Evolutionary conservation across 2,113 vertebrate species (phyloP).

Genomic region (Petrocephalus microphthalmus): DNA sequence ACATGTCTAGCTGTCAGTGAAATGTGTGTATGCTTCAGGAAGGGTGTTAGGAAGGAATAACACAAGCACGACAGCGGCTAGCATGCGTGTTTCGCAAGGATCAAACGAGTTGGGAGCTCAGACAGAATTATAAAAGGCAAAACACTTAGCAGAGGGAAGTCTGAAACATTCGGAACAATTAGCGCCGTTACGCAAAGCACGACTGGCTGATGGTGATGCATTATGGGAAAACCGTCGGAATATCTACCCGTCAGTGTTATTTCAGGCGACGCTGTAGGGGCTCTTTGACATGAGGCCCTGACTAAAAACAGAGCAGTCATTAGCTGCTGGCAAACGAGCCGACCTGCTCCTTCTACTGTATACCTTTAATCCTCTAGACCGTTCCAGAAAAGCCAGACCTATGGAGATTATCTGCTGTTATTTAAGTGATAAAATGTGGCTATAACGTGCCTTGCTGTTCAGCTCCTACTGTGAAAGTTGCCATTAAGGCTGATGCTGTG

Average conservation of each 20-base stretch:
- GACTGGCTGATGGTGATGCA: background rate
- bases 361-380: conserved; percentile 10
- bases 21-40: background rate
- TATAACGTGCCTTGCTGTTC: background rate
- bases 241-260: background rate
- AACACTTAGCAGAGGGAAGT: background rate
- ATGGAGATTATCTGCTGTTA: conserved; percentile 17
- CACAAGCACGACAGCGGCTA: background rate
- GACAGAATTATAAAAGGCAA: background rate
- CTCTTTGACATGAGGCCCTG: background rate
- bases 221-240: background rate
- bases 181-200: background rate
- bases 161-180: background rate
- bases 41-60: background rate
- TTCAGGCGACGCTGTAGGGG: background rate
- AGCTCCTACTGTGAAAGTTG: background rate
- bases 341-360: background rate
- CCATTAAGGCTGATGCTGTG: background rate
- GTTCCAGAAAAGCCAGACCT: background rate
- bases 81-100: background rate
- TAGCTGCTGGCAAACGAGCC: background rate
- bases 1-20: background rate
- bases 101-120: background rate
- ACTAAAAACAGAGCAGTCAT: conserved; percentile 12
- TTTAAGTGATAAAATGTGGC: conserved; percentile 1